Evolutionary conservation across 2,888 invertebrate genomes (phyloP).

Genomic region (Caradrina kadenii): DNA sequence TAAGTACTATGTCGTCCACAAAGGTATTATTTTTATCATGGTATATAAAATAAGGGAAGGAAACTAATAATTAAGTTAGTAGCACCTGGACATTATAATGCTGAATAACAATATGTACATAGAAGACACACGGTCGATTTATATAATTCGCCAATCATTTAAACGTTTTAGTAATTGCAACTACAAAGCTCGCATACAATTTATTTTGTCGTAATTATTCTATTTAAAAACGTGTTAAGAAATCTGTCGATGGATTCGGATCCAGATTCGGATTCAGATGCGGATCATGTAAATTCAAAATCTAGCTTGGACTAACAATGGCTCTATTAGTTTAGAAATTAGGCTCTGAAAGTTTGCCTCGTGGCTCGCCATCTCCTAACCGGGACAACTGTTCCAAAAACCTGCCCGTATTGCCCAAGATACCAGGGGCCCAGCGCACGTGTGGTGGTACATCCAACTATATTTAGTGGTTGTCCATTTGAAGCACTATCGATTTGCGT

Average conservation of each 20-base stretch:
- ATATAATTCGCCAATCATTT: not conserved
- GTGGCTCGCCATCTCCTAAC: conserved; percentile 21
- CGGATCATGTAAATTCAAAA: not conserved
- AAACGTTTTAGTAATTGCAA: not conserved
- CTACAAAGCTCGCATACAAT: not conserved
- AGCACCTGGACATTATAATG: conserved; percentile 48
- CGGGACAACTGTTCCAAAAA: conserved; percentile 27
- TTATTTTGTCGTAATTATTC: not conserved
- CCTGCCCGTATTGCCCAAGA: conserved; percentile 48
- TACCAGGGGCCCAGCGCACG: conserved; percentile 71
- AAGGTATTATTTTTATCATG: conserved; percentile 23
- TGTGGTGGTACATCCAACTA: conserved; percentile 72
- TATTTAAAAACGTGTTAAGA: not conserved
- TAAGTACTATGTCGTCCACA: conserved; percentile 8
- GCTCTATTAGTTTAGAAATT: conserved; percentile 22
- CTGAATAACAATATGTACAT: conserved; percentile 22
- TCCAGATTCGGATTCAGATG: too few species aligned
- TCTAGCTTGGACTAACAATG: not conserved
- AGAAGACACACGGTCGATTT: conserved; percentile 13
- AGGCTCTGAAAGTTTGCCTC: conserved; percentile 24
- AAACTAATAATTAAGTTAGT: conserved; percentile 44
- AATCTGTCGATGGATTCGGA: not conserved
- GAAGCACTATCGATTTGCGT: conserved; percentile 88
- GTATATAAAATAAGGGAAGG: conserved; percentile 34
- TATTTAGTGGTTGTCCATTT: conserved; percentile 88